Evolutionary conservation across 2,888 invertebrate genomes (phyloP).

Genomic region (Anticlea derivata): DNA sequence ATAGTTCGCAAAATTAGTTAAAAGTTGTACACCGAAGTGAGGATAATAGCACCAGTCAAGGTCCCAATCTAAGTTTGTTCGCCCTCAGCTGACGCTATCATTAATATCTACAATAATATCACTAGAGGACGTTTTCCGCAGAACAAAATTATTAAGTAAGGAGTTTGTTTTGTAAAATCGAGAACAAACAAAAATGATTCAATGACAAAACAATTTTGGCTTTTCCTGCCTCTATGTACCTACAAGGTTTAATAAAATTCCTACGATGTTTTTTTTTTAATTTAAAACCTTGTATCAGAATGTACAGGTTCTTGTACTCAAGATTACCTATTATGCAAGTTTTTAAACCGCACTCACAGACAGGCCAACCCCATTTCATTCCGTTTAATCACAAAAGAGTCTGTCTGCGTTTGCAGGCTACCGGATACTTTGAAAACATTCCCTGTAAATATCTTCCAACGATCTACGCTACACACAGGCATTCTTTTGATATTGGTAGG

Average conservation of each 20-base stretch:
- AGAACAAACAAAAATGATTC: too few species aligned
- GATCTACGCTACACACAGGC: slow-evolving; percentile 20
- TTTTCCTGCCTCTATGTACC: too few species aligned
- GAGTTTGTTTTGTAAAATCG: too few species aligned
- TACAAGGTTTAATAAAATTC: too few species aligned
- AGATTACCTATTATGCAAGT: slow-evolving; percentile 5
- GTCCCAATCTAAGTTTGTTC: slow-evolving; percentile 39
- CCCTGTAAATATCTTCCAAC: slow-evolving; percentile 22
- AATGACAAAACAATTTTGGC: too few species aligned
- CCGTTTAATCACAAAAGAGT: slow-evolving; percentile 22
- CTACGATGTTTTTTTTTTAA: too few species aligned
- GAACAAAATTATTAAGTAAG: background rate
- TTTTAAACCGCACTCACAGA: slow-evolving; percentile 8
- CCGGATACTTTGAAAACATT: slow-evolving; percentile 35
- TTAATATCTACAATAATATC: slow-evolving; percentile 13
- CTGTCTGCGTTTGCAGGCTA: slow-evolving; percentile 16
- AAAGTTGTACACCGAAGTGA: slow-evolving; percentile 26
- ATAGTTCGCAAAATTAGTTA: slow-evolving; percentile 35
- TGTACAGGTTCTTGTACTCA: background rate
- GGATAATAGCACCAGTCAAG: slow-evolving; percentile 29
- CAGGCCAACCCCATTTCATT: slow-evolving; percentile 17
- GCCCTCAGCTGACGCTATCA: slow-evolving; percentile 31
- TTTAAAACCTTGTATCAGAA: background rate
- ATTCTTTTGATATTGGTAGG: too few species aligned
- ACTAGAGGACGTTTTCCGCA: slow-evolving; percentile 1